A percentile compares a stretch with the other conserved stretches of the same genome.
Evolutionary conservation across 2,888 invertebrate species (phyloP).

Genomic region (Sericinus montela): DNA sequence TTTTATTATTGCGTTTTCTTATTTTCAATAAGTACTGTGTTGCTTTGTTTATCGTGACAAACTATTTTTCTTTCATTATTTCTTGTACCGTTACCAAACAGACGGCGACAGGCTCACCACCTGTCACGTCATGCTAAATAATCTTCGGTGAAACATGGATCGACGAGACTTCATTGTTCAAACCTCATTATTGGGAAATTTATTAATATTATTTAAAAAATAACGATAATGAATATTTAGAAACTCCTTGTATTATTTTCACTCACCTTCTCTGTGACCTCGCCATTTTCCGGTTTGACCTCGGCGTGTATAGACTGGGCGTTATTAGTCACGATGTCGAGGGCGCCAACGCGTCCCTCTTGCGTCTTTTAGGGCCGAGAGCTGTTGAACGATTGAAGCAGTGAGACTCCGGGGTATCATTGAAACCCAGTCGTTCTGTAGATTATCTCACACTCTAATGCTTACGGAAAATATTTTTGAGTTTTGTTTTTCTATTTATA

Average conservation of each 20-base stretch:
- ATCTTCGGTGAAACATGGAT: too few relatives aligned
- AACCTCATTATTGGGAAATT: too few relatives aligned
- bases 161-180: too few relatives aligned
- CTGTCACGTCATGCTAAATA: too few relatives aligned
- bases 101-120: too few relatives aligned
- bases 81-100: too few relatives aligned
- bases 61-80: too few relatives aligned
- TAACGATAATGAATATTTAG: not conserved
- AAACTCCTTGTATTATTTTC: not conserved
- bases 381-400: constrained; percentile 11
- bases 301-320: constrained; percentile 63
- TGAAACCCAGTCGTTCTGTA: not conserved
- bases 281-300: constrained; percentile 44
- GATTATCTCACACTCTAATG: constrained; percentile 4
- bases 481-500: not conserved
- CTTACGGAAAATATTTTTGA: not conserved
- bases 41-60: too few relatives aligned
- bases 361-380: constrained; percentile 28
- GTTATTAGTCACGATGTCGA: constrained; percentile 59
- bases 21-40: too few relatives aligned
- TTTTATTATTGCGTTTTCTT: too few relatives aligned
- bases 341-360: constrained; percentile 47
- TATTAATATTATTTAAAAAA: too few relatives aligned
- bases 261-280: constrained; percentile 23
- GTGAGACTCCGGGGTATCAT: not conserved